Conservation (phyloP, 2,888 invertebrate genomes). For the Sinohyriopsis cumingii region DNA sequence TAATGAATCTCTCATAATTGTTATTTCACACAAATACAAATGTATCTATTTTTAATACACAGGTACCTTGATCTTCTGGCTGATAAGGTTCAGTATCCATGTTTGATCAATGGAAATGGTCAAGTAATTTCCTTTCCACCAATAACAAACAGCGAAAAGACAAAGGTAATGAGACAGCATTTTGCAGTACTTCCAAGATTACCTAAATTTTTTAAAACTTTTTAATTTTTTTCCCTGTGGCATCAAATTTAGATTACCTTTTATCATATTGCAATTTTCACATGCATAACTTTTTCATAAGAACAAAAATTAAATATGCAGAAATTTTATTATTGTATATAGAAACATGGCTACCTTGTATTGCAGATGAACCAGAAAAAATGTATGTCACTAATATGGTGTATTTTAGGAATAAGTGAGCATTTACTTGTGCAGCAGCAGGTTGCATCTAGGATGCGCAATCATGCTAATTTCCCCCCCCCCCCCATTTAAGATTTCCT, state of each 20-base stretch:
- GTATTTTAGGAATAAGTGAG: no score
- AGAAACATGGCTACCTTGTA: no score
- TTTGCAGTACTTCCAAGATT: not conserved
- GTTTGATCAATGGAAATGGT: constrained; percentile 79
- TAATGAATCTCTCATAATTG: constrained; percentile 1
- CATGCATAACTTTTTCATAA: no score
- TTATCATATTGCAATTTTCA: no score
- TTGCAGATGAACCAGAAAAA: no score
- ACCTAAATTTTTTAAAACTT: not conserved
- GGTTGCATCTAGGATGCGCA: no score
- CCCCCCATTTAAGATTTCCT: no score
- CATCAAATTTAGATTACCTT: not conserved
- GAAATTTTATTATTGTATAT: no score
- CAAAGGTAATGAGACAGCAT: constrained; percentile 77
- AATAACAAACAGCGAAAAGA: constrained; percentile 86
- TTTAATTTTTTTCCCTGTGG: not conserved
- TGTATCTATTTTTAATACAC: constrained; percentile 26
- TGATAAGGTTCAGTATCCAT: constrained; percentile 83
- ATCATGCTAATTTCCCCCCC: no score
- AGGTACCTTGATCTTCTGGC: constrained; percentile 84
- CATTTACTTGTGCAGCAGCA: no score
- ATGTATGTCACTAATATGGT: no score
- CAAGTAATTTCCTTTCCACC: constrained; percentile 87
- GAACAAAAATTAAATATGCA: no score
- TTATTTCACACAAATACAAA: not conserved